Conservation (phyloP, 2,113 vertebrate species). For the Monarcha castaneiventris region DNA sequence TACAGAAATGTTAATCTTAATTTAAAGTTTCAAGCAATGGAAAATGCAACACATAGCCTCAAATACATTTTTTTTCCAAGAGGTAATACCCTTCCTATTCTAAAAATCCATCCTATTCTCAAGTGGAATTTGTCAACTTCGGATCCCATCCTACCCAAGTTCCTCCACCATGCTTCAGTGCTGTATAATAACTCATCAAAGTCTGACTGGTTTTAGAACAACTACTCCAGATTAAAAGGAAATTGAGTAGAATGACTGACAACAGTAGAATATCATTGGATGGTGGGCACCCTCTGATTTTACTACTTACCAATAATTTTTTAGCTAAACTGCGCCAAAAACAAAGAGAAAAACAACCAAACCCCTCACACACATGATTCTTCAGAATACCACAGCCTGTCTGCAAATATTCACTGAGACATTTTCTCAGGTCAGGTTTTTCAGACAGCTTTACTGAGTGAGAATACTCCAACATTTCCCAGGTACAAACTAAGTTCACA, state of each 20-base stretch:
- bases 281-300: neutral
- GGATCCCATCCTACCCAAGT: neutral
- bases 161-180: neutral
- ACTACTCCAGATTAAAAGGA: neutral
- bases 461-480: neutral
- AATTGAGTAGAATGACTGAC: neutral
- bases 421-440: neutral
- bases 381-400: rapidly evolving
- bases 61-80: neutral
- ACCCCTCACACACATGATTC: rapidly evolving
- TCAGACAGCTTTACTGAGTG: neutral
- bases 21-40: neutral
- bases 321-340: neutral
- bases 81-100: neutral
- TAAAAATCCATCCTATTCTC: neutral
- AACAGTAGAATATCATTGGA: neutral
- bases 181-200: neutral
- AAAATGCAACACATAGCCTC: neutral
- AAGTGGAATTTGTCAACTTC: neutral
- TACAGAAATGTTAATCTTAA: neutral
- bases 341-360: neutral
- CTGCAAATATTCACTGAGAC: neutral
- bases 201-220: neutral
- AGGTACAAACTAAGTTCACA: neutral
- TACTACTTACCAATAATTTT: neutral